Conservation (phyloP, 2,113 vertebrate genomes). For the Nibea albiflora region DNA sequence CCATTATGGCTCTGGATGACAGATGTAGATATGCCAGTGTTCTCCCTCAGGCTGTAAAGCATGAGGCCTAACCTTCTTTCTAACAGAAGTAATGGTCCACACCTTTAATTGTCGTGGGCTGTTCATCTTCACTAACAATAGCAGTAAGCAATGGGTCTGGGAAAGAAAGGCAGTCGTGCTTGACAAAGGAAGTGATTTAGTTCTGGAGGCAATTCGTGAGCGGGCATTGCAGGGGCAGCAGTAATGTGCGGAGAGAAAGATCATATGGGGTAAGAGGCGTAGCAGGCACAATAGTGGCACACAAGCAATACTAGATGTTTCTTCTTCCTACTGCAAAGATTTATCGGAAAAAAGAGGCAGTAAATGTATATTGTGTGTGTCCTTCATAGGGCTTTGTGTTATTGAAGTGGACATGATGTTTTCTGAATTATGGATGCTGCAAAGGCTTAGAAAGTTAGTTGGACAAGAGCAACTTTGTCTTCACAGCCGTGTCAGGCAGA, state of each 20-base stretch:
- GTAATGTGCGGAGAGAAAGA: slow-evolving; percentile 71
- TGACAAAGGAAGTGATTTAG: slow-evolving; percentile 83
- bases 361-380: slow-evolving; percentile 55
- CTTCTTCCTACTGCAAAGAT: slow-evolving; percentile 44
- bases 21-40: slow-evolving; percentile 71
- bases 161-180: slow-evolving; percentile 77
- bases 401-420: slow-evolving; percentile 59
- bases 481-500: slow-evolving; percentile 41
- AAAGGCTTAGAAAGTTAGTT: slow-evolving; percentile 42
- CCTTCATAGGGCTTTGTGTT: slow-evolving; percentile 53
- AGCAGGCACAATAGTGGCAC: slow-evolving; percentile 55
- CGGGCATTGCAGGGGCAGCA: slow-evolving; percentile 62
- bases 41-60: slow-evolving; percentile 74
- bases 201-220: slow-evolving; percentile 69
- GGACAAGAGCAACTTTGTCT: slow-evolving; percentile 49
- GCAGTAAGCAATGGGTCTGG: slow-evolving; percentile 76
- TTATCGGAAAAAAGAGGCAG: slow-evolving; percentile 43
- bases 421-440: slow-evolving; percentile 45
- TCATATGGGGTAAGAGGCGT: slow-evolving; percentile 64
- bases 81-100: slow-evolving; percentile 84
- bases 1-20: slow-evolving; percentile 70
- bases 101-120: slow-evolving; percentile 84
- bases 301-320: slow-evolving; percentile 28
- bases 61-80: slow-evolving; percentile 77
- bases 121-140: slow-evolving; percentile 86